These are phyloP conservation scores for Marasmarcha lunaedactyla DNA, from an alignment of 2,888 invertebrate species.

Conservation along the genomic window DNA sequence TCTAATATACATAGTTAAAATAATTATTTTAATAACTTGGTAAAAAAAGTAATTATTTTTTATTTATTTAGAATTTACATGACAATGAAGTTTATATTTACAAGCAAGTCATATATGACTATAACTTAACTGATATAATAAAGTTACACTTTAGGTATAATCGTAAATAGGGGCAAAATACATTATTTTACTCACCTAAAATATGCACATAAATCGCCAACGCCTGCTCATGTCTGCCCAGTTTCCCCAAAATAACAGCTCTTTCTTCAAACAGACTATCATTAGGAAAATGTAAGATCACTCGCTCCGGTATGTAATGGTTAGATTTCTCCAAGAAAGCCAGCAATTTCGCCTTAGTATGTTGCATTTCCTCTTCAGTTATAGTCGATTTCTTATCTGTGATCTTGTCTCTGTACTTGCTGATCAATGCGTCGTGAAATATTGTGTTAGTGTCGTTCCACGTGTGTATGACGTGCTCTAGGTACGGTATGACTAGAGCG, in stretches of 20 bases:
- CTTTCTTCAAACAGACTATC: conserved; percentile 91
- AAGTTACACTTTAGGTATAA: too few relatives aligned
- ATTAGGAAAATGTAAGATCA: conserved; percentile 87
- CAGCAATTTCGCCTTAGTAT: conserved; percentile 72
- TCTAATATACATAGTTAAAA: too few relatives aligned
- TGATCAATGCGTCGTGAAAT: conserved; percentile 92
- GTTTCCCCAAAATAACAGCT: conserved; percentile 91
- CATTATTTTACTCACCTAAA: conserved; percentile 73
- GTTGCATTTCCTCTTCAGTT: conserved; percentile 44
- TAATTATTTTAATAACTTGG: too few relatives aligned
- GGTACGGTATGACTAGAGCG: conserved; percentile 87
- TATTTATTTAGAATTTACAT: too few relatives aligned
- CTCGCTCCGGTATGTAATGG: conserved; percentile 87
- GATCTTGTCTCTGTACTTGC: conserved; percentile 86
- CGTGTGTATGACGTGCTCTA: conserved; percentile 92
- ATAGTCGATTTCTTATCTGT: conserved; percentile 40
- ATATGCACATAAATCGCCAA: conserved; percentile 92
- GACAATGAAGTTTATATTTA: too few relatives aligned
- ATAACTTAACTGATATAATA: too few relatives aligned
- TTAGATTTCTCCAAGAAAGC: conserved; percentile 84
- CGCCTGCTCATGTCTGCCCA: conserved; percentile 93
- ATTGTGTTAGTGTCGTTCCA: conserved; percentile 89
- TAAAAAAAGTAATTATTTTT: too few relatives aligned
- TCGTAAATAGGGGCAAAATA: too few relatives aligned
- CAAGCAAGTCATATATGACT: too few relatives aligned